phyloP scores from a whole-genome alignment of 2,888 invertebrate species.

The Pasiphila rectangulata region DNA sequence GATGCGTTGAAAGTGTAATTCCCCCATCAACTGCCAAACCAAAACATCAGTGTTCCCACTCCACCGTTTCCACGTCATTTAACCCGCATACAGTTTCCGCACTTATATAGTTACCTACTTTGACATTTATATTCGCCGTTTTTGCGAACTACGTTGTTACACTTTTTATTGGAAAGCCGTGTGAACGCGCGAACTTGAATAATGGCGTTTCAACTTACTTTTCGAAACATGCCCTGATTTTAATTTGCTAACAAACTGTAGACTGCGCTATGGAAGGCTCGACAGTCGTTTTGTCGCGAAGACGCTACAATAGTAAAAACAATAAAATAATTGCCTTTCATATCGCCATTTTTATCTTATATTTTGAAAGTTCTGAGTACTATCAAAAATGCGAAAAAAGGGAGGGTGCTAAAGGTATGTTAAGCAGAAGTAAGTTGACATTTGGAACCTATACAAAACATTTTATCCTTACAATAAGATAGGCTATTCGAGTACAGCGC shows the following conservation, averaged over 20 bases:
- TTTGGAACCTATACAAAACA: too few species aligned
- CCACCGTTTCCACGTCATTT: conserved; percentile 65
- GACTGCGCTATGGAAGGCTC: too few species aligned
- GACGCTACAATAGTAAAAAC: too few species aligned
- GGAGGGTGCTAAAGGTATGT: too few species aligned
- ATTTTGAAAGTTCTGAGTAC: too few species aligned
- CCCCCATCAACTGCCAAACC: conserved; percentile 15
- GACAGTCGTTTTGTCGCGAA: too few species aligned
- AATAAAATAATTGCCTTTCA: too few species aligned
- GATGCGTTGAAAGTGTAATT: neutral
- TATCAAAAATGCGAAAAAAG: too few species aligned
- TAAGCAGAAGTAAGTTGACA: too few species aligned
- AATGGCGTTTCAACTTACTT: conserved; percentile 6
- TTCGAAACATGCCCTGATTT: conserved; percentile 14
- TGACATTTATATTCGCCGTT: conserved; percentile 58
- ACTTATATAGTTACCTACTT: conserved; percentile 40
- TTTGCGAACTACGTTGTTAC: conserved; percentile 40
- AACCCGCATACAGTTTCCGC: conserved; percentile 58
- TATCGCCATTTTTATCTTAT: too few species aligned
- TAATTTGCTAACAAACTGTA: conserved; percentile 5
- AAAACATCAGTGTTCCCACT: conserved; percentile 47
- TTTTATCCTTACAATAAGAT: too few species aligned
- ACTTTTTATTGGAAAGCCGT: conserved; percentile 38
- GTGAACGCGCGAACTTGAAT: conserved; percentile 41
- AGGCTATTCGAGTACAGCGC: too few species aligned